Evolutionary conservation across 2,888 invertebrate species (phyloP).

Genomic region (Thera britannica): DNA sequence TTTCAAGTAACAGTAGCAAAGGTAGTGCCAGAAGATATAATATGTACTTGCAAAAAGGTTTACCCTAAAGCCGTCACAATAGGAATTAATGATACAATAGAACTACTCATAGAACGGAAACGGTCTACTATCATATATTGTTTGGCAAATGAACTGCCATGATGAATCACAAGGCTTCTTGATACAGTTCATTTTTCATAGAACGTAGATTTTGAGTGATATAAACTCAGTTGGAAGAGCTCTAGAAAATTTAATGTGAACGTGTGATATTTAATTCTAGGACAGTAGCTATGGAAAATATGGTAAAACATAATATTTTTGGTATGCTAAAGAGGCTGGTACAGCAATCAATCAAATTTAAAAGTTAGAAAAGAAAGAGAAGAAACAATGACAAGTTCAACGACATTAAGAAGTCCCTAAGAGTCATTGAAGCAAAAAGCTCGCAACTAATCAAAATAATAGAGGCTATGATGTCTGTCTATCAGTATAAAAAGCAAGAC

Average conservation of each 20-base stretch:
- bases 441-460: not conserved
- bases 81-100: not conserved
- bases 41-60: not conserved
- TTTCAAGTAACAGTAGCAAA: slow-evolving; percentile 25
- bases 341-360: too few species aligned
- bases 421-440: not conserved
- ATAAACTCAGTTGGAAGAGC: too few species aligned
- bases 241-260: too few species aligned
- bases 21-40: not conserved
- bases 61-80: not conserved
- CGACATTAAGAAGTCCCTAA: not conserved
- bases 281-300: too few species aligned
- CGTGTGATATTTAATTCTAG: too few species aligned
- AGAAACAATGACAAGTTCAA: not conserved
- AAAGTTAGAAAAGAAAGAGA: not conserved
- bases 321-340: not conserved
- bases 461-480: not conserved
- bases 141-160: too few species aligned
- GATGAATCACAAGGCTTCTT: too few species aligned
- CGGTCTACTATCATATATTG: too few species aligned
- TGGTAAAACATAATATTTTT: too few species aligned
- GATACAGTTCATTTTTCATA: too few species aligned
- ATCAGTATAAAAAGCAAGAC: not conserved
- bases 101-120: not conserved
- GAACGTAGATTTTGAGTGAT: too few species aligned